Evolutionary conservation across 2,797 vertebrate genomes (phyloP).

Genomic region (Bufotes viridis): DNA sequence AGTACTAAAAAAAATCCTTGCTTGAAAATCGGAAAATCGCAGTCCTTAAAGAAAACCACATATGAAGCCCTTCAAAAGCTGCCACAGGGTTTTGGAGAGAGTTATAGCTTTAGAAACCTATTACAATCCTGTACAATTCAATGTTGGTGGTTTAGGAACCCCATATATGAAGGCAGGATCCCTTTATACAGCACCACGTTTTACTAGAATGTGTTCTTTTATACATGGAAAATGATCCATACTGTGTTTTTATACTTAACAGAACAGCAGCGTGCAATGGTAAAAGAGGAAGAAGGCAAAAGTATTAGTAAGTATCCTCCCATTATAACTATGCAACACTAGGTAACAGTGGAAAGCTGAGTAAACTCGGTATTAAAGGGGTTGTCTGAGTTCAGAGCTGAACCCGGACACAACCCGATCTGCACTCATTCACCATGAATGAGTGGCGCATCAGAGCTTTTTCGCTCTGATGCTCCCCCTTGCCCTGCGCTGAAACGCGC

Average conservation of each 20-base stretch:
- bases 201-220: background rate
- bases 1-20: background rate
- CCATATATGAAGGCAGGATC: too few relatives aligned
- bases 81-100: too few relatives aligned
- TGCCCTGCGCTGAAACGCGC: too few relatives aligned
- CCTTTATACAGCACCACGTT: background rate
- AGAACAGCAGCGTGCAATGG: conserved; percentile 36
- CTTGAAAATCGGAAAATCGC: background rate
- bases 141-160: too few relatives aligned
- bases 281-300: background rate
- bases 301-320: conserved; percentile 14
- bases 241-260: background rate
- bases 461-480: too few relatives aligned
- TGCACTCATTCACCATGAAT: too few relatives aligned
- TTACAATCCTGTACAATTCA: too few relatives aligned
- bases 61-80: too few relatives aligned
- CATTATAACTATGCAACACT: background rate
- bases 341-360: background rate
- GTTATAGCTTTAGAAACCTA: too few relatives aligned
- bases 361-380: background rate
- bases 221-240: background rate
- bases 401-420: too few relatives aligned
- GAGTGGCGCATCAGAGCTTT: too few relatives aligned
- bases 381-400: too few relatives aligned
- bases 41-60: background rate